phyloP scores from a whole-genome alignment of 1,140 invertebrate genomes.

The Drosophila kohkoa region DNA sequence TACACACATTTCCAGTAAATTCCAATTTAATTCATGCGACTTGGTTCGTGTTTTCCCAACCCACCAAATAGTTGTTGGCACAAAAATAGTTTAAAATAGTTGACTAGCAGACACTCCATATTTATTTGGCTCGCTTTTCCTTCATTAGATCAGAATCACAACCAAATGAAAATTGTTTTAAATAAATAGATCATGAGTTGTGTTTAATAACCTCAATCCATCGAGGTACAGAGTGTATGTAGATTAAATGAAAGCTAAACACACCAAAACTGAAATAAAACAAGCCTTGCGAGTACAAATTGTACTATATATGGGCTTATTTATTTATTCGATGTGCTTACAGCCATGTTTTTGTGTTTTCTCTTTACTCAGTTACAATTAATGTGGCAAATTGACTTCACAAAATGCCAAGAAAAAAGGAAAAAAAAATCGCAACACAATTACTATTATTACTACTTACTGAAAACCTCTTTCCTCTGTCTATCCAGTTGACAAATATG shows the following conservation, averaged over 20 bases:
- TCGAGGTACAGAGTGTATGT: neutral
- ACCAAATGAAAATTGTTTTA: too few relatives aligned
- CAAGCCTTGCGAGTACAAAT: conserved; percentile 14
- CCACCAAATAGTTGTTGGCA: conserved; percentile 28
- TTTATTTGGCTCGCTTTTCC: too few relatives aligned
- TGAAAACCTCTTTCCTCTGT: neutral
- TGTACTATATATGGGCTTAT: conserved; percentile 16
- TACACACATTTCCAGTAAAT: conserved; percentile 65
- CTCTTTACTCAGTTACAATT: conserved; percentile 49
- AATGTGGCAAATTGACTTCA: conserved; percentile 67
- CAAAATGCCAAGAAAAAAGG: conserved; percentile 42
- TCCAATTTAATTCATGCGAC: conserved; percentile 71
- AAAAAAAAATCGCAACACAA: conserved; percentile 31
- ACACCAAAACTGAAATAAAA: conserved; percentile 15
- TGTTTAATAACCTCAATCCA: too few relatives aligned
- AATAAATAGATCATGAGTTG: too few relatives aligned
- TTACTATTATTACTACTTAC: conserved; percentile 55
- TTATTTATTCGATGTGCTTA: conserved; percentile 24
- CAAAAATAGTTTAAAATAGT: neutral
- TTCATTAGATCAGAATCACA: too few relatives aligned
- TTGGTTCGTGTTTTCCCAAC: conserved; percentile 74
- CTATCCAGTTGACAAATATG: conserved; percentile 58
- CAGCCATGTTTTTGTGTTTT: conserved; percentile 6
- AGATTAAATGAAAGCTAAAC: conserved; percentile 8
- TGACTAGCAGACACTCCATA: neutral